A percentile compares a stretch with the other conserved stretches of the same genome.
phyloP scores from a whole-genome alignment of 1,140 invertebrate species.

The Triops cancriformis region DNA sequence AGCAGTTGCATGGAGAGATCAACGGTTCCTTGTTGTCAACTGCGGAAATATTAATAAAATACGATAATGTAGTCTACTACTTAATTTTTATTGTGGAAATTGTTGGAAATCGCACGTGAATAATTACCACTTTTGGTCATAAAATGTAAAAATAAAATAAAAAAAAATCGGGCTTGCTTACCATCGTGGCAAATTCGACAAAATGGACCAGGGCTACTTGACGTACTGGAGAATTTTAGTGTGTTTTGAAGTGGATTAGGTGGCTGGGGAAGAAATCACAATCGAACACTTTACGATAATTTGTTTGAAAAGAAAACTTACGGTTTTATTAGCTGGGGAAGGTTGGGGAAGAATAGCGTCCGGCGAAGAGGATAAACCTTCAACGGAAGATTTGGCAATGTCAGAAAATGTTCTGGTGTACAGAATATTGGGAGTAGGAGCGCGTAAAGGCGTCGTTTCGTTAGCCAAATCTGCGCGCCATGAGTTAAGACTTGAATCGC shows the following conservation, averaged over 20 bases:
- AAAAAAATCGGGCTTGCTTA: background rate
- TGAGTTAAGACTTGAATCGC: background rate
- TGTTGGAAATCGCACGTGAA: too few relatives aligned
- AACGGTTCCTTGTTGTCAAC: slow-evolving; percentile 42
- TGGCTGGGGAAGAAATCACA: background rate
- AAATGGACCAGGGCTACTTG: background rate
- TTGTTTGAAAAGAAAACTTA: background rate
- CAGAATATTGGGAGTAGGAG: background rate
- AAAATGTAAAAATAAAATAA: too few relatives aligned
- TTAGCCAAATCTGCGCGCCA: background rate
- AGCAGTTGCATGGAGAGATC: slow-evolving; percentile 52
- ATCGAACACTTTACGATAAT: background rate
- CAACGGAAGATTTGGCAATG: background rate
- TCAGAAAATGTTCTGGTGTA: background rate
- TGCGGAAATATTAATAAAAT: background rate
- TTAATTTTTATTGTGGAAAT: too few relatives aligned
- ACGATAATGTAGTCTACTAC: too few relatives aligned
- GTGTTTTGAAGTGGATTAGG: background rate
- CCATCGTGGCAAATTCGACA: background rate
- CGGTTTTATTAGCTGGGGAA: background rate
- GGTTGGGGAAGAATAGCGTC: background rate
- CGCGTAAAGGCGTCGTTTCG: background rate
- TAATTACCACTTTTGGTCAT: too few relatives aligned
- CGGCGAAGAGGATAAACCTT: background rate
- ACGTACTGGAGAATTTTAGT: background rate